Conservation (phyloP, 2,113 vertebrate species). For the Nothoprocta pentlandii region DNA sequence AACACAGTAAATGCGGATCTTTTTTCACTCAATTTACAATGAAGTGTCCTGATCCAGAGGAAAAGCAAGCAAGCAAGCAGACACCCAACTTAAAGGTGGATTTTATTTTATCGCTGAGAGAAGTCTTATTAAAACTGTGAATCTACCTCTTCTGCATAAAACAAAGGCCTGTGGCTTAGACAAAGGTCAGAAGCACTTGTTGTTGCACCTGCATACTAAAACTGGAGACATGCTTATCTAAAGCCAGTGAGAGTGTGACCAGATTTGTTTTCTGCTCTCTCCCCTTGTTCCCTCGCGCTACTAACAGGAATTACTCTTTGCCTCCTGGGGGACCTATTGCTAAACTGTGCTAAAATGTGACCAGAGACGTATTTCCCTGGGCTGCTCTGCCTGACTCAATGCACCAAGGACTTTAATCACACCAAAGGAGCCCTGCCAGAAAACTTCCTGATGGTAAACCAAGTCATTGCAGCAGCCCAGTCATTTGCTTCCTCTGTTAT, state of each 20-base stretch:
- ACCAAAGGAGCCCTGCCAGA: not conserved
- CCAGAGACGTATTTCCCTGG: not conserved
- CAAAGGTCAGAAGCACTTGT: accelerated
- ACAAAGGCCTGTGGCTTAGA: too few species aligned
- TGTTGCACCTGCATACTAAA: not conserved
- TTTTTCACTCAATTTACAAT: not conserved
- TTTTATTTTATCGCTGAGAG: not conserved
- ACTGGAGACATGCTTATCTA: not conserved
- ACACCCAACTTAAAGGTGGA: not conserved
- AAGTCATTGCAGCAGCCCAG: not conserved
- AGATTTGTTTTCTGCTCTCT: not conserved
- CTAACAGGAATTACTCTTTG: not conserved
- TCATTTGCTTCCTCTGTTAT: not conserved
- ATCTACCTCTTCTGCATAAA: not conserved
- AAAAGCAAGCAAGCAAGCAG: not conserved
- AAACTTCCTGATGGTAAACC: not conserved
- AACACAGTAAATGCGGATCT: not conserved
- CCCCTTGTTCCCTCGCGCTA: not conserved
- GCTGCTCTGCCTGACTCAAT: not conserved
- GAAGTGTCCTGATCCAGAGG: accelerated
- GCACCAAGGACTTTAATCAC: not conserved
- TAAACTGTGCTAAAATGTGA: not conserved
- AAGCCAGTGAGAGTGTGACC: not conserved
- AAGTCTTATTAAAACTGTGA: not conserved
- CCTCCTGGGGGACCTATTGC: not conserved